These are phyloP conservation scores for Brachionus rubens DNA, from an alignment of 1,140 invertebrate species.

Conservation along the genomic window DNA sequence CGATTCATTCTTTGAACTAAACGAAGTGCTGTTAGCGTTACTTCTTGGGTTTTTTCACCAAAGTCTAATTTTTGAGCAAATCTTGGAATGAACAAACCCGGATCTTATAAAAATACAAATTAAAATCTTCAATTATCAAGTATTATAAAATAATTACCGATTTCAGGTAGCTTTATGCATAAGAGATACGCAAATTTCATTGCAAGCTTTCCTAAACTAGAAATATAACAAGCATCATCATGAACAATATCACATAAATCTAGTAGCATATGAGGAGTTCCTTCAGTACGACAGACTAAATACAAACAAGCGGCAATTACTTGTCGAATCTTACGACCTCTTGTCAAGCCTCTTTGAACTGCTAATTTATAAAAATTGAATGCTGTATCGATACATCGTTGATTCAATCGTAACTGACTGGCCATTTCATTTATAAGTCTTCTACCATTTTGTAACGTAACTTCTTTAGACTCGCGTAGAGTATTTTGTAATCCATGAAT, in stretches of 20 bases:
- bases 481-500: slow-evolving; percentile 4
- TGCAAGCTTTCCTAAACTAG: not conserved
- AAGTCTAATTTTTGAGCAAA: slow-evolving; percentile 92
- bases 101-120: slow-evolving; percentile 68
- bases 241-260: slow-evolving; percentile 91
- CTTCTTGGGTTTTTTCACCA: slow-evolving; percentile 83
- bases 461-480: slow-evolving; percentile 27
- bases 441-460: slow-evolving; percentile 35
- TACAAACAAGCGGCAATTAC: slow-evolving; percentile 96
- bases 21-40: slow-evolving; percentile 86
- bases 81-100: slow-evolving; percentile 84
- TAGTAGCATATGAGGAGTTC: slow-evolving; percentile 88
- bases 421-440: slow-evolving; percentile 38
- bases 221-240: slow-evolving; percentile 51
- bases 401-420: slow-evolving; percentile 43
- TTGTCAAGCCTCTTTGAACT: slow-evolving; percentile 71
- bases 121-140: not conserved
- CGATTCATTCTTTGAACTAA: slow-evolving; percentile 94
- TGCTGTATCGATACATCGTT: slow-evolving; percentile 22
- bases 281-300: slow-evolving; percentile 88
- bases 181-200: slow-evolving; percentile 79
- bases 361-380: slow-evolving; percentile 87
- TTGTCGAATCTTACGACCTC: slow-evolving; percentile 81
- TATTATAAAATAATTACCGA: not conserved
- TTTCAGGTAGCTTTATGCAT: slow-evolving; percentile 85